Evolutionary conservation across 2,888 invertebrate species (phyloP).

Genomic region (Hypena proboscidalis): DNA sequence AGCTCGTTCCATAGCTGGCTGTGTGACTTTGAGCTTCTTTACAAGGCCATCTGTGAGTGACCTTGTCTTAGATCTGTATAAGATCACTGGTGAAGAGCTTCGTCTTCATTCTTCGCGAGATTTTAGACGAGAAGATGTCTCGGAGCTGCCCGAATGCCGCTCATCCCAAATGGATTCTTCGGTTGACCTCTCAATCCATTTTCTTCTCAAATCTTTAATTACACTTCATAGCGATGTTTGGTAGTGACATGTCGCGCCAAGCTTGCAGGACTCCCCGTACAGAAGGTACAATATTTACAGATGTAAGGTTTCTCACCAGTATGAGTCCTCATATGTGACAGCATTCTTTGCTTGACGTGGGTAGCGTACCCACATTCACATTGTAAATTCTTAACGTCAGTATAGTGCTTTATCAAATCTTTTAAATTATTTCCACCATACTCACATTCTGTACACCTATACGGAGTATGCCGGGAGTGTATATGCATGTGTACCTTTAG

Average conservation of each 20-base stretch:
- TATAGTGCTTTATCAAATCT: constrained; percentile 25
- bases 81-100: too few relatives aligned
- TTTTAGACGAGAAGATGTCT: too few relatives aligned
- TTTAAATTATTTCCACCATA: constrained; percentile 20
- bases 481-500: constrained; percentile 33
- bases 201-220: background rate
- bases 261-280: background rate
- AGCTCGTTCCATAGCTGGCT: too few relatives aligned
- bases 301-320: constrained; percentile 8
- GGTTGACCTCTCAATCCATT: too few relatives aligned
- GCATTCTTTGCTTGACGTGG: constrained; percentile 24
- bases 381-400: constrained; percentile 10
- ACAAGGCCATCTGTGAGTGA: too few relatives aligned
- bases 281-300: constrained; percentile 23
- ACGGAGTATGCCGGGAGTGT: constrained; percentile 23
- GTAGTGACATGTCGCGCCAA: constrained; percentile 21
- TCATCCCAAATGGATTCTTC: too few relatives aligned
- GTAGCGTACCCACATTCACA: constrained; percentile 28
- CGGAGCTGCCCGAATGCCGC: too few relatives aligned
- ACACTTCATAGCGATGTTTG: constrained; percentile 7
- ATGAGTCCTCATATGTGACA: constrained; percentile 13
- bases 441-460: constrained; percentile 31
- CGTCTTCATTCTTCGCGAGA: too few relatives aligned
- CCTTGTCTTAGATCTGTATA: too few relatives aligned
- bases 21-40: too few relatives aligned